These are phyloP conservation scores for Cryptoprocta ferox DNA, from an alignment of 2,797 vertebrate species.

Conservation along the genomic window DNA sequence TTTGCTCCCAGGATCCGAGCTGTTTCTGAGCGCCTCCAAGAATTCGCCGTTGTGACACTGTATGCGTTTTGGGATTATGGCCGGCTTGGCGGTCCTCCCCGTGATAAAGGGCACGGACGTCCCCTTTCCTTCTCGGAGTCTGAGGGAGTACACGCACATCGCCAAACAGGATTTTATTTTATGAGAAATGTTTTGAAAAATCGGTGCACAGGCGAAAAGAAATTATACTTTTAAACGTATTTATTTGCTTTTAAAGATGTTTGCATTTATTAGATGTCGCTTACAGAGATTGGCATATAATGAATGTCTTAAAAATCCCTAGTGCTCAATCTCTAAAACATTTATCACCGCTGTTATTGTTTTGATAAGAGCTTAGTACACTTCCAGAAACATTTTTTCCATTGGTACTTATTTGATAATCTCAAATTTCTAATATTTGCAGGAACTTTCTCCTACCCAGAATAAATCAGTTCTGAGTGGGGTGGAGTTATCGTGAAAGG, in stretches of 20 bases:
- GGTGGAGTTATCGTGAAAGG: neutral
- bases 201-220: conserved; percentile 19
- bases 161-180: conserved; percentile 53
- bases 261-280: neutral
- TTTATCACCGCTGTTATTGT: neutral
- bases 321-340: neutral
- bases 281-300: neutral
- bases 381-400: neutral
- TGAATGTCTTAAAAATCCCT: neutral
- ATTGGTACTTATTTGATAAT: neutral
- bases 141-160: conserved; percentile 34
- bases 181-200: conserved; percentile 25
- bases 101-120: rapidly evolving
- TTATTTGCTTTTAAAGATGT: neutral
- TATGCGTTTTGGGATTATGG: conserved; percentile 73
- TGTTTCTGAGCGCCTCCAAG: conserved; percentile 79
- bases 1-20: conserved; percentile 83
- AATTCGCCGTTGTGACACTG: conserved; percentile 83
- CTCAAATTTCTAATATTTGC: neutral
- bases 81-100: conserved; percentile 28
- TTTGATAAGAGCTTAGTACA: neutral
- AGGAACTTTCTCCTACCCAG: neutral
- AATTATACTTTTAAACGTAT: neutral
- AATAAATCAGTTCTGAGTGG: neutral
- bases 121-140: conserved; percentile 46